Percentiles rank a stretch among this genome's conserved stretches.
phyloP scores from a whole-genome alignment of 2,888 invertebrate genomes.

The Melangyna quadrimaculata region DNA sequence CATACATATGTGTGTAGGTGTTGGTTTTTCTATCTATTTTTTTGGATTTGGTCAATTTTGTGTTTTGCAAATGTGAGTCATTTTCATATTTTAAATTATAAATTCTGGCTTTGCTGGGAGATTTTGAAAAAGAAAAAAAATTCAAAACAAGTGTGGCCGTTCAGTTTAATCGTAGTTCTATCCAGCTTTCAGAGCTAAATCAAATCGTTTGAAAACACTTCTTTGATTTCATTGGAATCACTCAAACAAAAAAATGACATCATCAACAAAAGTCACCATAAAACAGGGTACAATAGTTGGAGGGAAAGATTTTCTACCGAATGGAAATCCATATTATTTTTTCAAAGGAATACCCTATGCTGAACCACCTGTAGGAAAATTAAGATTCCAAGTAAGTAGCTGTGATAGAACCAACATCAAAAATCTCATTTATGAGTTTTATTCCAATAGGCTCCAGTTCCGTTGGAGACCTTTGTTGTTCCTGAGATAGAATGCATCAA shows the following conservation, averaged over 20 bases:
- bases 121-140: too few relatives aligned
- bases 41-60: too few relatives aligned
- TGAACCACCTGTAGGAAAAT: conserved; percentile 82
- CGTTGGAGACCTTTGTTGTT: conserved; percentile 76
- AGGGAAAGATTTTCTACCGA: conserved; percentile 78
- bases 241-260: conserved; percentile 9
- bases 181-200: background rate
- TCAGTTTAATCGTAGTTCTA: too few relatives aligned
- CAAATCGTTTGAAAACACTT: background rate
- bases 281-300: conserved; percentile 82
- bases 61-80: too few relatives aligned
- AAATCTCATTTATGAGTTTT: background rate
- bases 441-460: conserved; percentile 76
- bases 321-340: conserved; percentile 80
- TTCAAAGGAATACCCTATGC: conserved; percentile 84
- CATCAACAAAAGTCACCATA: conserved; percentile 75
- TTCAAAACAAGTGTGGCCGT: too few relatives aligned
- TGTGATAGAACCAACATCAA: background rate
- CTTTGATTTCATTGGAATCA: background rate
- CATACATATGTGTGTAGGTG: too few relatives aligned
- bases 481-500: conserved; percentile 77
- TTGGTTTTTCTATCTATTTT: too few relatives aligned
- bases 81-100: too few relatives aligned
- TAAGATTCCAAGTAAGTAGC: conserved; percentile 78
- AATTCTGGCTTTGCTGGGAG: too few relatives aligned